A percentile compares a stretch with the other conserved stretches of the same genome.
Evolutionary conservation across 2,888 invertebrate species (phyloP).

Genomic region (Chloroclystis v-ata): DNA sequence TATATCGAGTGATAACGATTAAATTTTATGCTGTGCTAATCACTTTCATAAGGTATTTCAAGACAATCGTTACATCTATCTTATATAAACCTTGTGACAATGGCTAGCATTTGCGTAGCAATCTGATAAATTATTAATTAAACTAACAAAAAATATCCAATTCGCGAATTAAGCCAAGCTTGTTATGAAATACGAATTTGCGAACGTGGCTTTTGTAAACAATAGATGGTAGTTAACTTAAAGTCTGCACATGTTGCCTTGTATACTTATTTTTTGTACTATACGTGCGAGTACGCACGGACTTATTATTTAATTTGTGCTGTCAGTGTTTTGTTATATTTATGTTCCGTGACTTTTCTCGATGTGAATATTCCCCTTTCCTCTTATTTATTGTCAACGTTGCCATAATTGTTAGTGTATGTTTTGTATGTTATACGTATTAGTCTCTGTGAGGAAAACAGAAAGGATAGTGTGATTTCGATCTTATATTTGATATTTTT

Average conservation of each 20-base stretch:
- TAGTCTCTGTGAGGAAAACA: slow-evolving; percentile 58
- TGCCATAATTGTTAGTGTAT: slow-evolving; percentile 78
- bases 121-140: slow-evolving; percentile 52
- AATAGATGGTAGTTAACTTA: slow-evolving; percentile 70
- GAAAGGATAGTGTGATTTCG: slow-evolving; percentile 65
- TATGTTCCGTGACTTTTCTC: slow-evolving; percentile 44
- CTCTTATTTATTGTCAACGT: slow-evolving; percentile 76
- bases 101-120: slow-evolving; percentile 43
- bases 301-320: slow-evolving; percentile 63
- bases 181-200: slow-evolving; percentile 50
- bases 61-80: slow-evolving; percentile 11
- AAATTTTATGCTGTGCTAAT: slow-evolving; percentile 40
- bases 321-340: slow-evolving; percentile 50
- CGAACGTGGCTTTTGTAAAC: slow-evolving; percentile 70
- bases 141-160: slow-evolving; percentile 70
- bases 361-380: slow-evolving; percentile 64
- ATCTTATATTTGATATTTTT: slow-evolving; percentile 64
- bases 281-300: slow-evolving; percentile 58
- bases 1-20: slow-evolving; percentile 21
- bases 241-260: slow-evolving; percentile 79
- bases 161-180: slow-evolving; percentile 74
- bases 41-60: slow-evolving; percentile 38
- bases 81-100: slow-evolving; percentile 31
- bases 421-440: slow-evolving; percentile 71
- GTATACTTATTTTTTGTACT: slow-evolving; percentile 69